phyloP scores from a whole-genome alignment of 2,797 vertebrate genomes.

The Sarcoramphus papa region DNA sequence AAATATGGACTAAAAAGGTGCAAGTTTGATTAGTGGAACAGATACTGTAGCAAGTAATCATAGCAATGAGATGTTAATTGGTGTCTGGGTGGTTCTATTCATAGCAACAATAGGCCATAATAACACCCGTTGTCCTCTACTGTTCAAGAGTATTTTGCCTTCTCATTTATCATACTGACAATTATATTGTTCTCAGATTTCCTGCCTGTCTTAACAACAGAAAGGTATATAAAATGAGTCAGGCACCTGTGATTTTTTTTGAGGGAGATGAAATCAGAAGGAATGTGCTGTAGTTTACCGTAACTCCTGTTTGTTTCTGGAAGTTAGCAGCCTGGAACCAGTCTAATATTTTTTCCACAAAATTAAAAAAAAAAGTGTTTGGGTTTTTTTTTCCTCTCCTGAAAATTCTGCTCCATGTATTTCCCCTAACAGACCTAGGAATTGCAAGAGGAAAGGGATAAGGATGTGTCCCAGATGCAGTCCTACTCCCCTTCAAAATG shows the following conservation, averaged over 20 bases:
- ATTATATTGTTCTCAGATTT: slow-evolving; percentile 66
- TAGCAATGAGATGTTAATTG: slow-evolving; percentile 74
- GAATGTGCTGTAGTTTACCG: not conserved
- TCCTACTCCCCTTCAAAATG: not conserved
- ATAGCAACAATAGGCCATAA: slow-evolving; percentile 68
- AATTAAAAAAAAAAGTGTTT: not conserved
- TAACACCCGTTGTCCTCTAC: slow-evolving; percentile 62
- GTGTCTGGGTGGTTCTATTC: slow-evolving; percentile 72
- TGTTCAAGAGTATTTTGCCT: slow-evolving; percentile 59
- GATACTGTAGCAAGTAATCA: slow-evolving; percentile 72
- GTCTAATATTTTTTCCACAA: not conserved
- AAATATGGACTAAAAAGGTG: slow-evolving; percentile 69
- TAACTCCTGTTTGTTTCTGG: not conserved
- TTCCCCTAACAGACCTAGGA: not conserved
- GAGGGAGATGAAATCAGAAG: not conserved
- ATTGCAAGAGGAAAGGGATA: not conserved
- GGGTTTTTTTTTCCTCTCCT: not conserved
- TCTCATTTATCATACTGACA: slow-evolving; percentile 67
- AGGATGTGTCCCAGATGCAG: not conserved
- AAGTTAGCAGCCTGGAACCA: not conserved
- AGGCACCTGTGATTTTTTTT: slow-evolving; percentile 16
- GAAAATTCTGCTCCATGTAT: not conserved
- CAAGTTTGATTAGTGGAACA: slow-evolving; percentile 72
- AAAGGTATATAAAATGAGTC: slow-evolving; percentile 34
- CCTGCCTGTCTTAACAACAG: slow-evolving; percentile 59